phyloP scores from a whole-genome alignment of 2,797 vertebrate genomes.

The Melanotaenia pygmaea region DNA sequence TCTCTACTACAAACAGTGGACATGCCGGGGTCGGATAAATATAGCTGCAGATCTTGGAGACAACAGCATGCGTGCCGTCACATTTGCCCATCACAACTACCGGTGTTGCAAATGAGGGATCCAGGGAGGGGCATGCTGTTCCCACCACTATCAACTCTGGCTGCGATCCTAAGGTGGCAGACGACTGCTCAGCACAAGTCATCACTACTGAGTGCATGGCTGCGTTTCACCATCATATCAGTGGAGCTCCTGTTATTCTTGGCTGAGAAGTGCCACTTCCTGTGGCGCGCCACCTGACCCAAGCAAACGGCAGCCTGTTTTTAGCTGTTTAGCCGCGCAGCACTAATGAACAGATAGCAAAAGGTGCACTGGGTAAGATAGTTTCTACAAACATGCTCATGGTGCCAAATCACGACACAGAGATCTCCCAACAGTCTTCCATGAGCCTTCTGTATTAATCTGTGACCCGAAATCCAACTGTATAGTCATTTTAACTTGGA shows the following conservation, averaged over 20 bases:
- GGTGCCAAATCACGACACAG: slow-evolving; percentile 15
- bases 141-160: slow-evolving; percentile 42
- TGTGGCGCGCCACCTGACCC: slow-evolving; percentile 52
- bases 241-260: slow-evolving; percentile 38
- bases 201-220: slow-evolving; percentile 3
- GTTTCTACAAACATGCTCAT: background rate
- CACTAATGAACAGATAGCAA: slow-evolving; percentile 34
- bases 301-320: slow-evolving; percentile 31
- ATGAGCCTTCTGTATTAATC: background rate
- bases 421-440: background rate
- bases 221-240: slow-evolving; percentile 11
- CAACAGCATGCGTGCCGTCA: slow-evolving; percentile 57
- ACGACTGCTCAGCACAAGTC: slow-evolving; percentile 52
- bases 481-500: background rate
- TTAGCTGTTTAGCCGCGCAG: slow-evolving; percentile 37
- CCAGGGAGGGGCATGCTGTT: slow-evolving; percentile 1
- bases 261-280: slow-evolving; percentile 45
- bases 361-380: background rate
- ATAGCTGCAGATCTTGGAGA: slow-evolving; percentile 65
- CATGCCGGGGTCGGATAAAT: slow-evolving; percentile 64
- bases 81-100: slow-evolving; percentile 36
- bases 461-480: background rate
- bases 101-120: slow-evolving; percentile 14
- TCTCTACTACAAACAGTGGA: slow-evolving; percentile 49
- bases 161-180: slow-evolving; percentile 59